Evolutionary conservation across 1,140 invertebrate species (phyloP).

Genomic region (Geopemphigus sp.): DNA sequence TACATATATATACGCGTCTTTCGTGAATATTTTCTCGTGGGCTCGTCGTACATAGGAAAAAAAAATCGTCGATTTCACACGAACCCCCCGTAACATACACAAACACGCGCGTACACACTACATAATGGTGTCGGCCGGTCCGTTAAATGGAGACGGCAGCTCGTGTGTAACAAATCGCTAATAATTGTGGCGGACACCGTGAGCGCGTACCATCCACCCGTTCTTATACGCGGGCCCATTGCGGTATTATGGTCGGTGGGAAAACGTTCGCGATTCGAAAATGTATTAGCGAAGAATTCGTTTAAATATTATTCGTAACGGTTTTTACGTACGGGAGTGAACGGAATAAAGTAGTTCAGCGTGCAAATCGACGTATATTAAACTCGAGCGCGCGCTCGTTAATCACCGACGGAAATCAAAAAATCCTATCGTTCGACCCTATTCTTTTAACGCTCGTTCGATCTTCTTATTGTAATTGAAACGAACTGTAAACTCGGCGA

Average conservation of each 20-base stretch:
- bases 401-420: no score
- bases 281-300: not conserved
- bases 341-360: not conserved
- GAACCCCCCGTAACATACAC: not conserved
- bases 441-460: no score
- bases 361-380: no score
- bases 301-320: not conserved
- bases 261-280: not conserved
- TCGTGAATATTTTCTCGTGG: not conserved
- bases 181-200: constrained; percentile 28
- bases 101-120: not conserved
- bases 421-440: no score
- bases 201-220: constrained; percentile 4
- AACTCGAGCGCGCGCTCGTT: no score
- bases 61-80: constrained; percentile 1
- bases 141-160: not conserved
- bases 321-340: no score
- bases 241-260: not conserved
- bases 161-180: constrained; percentile 46
- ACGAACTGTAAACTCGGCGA: no score
- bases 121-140: not conserved
- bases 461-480: no score
- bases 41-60: not conserved
- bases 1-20: no score
- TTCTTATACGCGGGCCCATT: not conserved